These are phyloP conservation scores for Diplogasteroides magnus DNA, from an alignment of 1,140 invertebrate genomes.

Conservation along the genomic window DNA sequence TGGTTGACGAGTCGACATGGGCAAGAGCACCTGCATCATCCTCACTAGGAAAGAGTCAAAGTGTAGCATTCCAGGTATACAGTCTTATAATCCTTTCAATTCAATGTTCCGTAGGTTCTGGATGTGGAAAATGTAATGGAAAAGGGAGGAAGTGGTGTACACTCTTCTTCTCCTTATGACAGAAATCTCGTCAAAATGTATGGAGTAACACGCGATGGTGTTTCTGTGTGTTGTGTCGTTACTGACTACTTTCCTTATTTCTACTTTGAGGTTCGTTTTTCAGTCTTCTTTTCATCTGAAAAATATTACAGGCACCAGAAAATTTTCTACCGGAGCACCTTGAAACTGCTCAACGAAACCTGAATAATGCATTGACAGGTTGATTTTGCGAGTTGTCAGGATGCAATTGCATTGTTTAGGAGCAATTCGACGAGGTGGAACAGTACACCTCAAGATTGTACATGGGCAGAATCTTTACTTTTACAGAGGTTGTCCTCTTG, in stretches of 20 bases:
- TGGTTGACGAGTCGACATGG: not conserved
- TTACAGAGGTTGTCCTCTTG: conserved; percentile 33
- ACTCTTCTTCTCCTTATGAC: not conserved
- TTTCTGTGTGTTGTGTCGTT: conserved; percentile 90
- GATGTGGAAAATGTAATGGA: too few species aligned
- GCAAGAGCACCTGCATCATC: not conserved
- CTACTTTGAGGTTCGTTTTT: conserved; percentile 64
- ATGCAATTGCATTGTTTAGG: conserved; percentile 1
- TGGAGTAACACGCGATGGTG: conserved; percentile 82
- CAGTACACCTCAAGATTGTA: conserved; percentile 43
- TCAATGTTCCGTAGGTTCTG: not conserved
- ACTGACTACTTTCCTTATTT: conserved; percentile 96
- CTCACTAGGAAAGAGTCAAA: not conserved
- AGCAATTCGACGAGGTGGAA: not conserved
- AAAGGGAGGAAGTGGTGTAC: too few species aligned
- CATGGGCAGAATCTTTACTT: conserved; percentile 40
- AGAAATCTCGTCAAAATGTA: conserved; percentile 68
- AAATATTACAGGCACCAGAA: conserved; percentile 58
- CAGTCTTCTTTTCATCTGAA: not conserved
- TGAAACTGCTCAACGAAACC: conserved; percentile 23
- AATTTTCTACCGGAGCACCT: conserved; percentile 38
- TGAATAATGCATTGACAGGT: conserved; percentile 38
- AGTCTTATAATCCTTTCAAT: not conserved
- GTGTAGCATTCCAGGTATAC: not conserved
- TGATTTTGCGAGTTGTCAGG: too few species aligned